Base-by-base conservation (phyloP, 2,888 invertebrate genomes). In the Teinopalpus imperialis region DNA sequence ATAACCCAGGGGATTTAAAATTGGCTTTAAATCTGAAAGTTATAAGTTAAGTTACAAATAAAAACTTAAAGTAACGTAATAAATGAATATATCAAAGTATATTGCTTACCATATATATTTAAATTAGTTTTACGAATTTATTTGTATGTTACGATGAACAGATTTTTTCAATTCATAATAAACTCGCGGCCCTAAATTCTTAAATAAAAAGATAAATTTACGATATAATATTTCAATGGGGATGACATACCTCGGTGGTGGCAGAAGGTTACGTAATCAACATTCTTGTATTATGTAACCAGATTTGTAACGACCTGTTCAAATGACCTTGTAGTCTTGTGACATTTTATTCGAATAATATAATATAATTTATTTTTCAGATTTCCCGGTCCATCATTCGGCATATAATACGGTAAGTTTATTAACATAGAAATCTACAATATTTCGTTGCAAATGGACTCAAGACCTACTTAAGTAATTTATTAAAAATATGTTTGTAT, bases 341-440 rank as follows among this genome's bases (percentile, higher is more conserved):
- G 41, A 46, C 18, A 46, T 41, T 46, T 43, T 10, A 46, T 32
- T 40, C 12, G 40, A 40, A 40, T 21, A 16, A 3, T 16, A 16
- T 0, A 10, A 41, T 24, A 3, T 18, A 9, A 13, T 23, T 23
- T 37, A 13, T 36, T 46, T 45, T 46, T n/a, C 46, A 46, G 46
- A 41, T 46, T 41, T 41, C 46, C 46, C 35, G 46, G 40, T 41
- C 45, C 34, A 41, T 16, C 18, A 24, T 35, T 46, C 18, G 23
- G 10, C 10, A 46, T 29, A 46, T 40, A 13, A 35, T 46, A 41
- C 24, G 46, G 46, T 41, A 46, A 46, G 46, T 29, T 23, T 34
- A 14, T 37, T 39, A 13, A 21, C 27, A 40, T 16, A 32, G 7
- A 23, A 10, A 21, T 23, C 23, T 20, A 45, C 10, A 18, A 24